A percentile compares a stretch with the other conserved stretches of the same genome.
phyloP scores from a whole-genome alignment of 35 echinoderm and acorn worm genomes.

The Nesometra sesokonis region DNA sequence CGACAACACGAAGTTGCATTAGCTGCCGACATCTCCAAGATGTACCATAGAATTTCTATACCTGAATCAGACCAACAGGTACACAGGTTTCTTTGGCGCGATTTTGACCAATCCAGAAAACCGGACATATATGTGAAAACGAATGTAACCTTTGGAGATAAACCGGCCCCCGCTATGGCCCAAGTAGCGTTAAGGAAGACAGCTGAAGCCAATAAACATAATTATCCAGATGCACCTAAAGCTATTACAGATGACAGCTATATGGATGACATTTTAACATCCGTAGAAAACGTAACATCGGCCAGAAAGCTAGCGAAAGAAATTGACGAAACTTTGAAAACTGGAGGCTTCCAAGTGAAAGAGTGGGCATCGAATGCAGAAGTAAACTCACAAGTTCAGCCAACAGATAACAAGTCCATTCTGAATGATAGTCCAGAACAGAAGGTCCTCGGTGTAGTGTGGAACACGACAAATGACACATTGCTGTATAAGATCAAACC shows the following conservation, averaged over 20 bases:
- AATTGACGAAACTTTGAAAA: neutral
- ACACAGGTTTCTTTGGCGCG: neutral
- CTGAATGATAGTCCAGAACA: neutral
- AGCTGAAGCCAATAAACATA: constrained; percentile 18
- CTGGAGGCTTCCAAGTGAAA: constrained; percentile 8
- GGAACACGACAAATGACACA: constrained; percentile 29
- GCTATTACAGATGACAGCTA: constrained; percentile 36
- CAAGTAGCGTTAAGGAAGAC: constrained; percentile 37
- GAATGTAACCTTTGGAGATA: neutral
- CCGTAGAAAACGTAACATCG: neutral
- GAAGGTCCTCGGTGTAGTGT: constrained; percentile 40
- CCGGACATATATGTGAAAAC: neutral
- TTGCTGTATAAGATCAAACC: constrained; percentile 34
- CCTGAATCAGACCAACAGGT: neutral
- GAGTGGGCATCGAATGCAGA: neutral
- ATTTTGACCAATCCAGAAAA: neutral
- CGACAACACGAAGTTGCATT: neutral
- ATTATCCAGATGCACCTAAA: constrained; percentile 19
- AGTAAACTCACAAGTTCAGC: neutral
- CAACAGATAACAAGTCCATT: neutral
- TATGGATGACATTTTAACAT: constrained; percentile 70
- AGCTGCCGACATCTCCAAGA: neutral
- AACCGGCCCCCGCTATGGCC: neutral
- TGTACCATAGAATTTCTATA: neutral
- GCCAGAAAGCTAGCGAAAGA: neutral